Evolutionary conservation across 2,797 vertebrate genomes (phyloP).

Genomic region (Serranus cabrilla): DNA sequence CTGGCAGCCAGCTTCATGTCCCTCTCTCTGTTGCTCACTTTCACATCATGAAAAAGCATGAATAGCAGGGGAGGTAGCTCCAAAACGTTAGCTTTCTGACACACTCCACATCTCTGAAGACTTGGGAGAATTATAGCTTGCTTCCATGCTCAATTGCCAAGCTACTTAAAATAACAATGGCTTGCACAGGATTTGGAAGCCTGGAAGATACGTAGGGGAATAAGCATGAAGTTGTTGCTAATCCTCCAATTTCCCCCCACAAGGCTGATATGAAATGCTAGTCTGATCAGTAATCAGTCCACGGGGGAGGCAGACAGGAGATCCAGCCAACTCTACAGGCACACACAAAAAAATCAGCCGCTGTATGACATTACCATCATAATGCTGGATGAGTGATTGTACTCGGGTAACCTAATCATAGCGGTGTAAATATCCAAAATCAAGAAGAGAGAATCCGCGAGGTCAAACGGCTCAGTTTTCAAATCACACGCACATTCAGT

Average conservation of each 20-base stretch:
- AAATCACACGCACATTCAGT: constrained; percentile 38
- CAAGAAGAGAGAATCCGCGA: constrained; percentile 20
- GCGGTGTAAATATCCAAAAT: constrained; percentile 56
- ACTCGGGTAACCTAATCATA: constrained; percentile 50
- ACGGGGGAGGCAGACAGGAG: constrained; percentile 75
- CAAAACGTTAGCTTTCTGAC: constrained; percentile 59
- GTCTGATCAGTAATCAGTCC: constrained; percentile 80
- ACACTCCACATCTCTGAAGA: constrained; percentile 66
- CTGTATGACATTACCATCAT: constrained; percentile 61
- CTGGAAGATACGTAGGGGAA: constrained; percentile 76
- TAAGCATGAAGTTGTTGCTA: constrained; percentile 82
- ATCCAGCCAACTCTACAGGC: constrained; percentile 68
- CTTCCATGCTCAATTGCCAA: constrained; percentile 74
- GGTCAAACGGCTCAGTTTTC: constrained; percentile 35
- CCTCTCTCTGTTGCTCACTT: constrained; percentile 59
- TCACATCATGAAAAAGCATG: constrained; percentile 69
- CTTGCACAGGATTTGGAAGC: constrained; percentile 80
- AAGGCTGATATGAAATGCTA: constrained; percentile 81
- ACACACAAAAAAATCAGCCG: constrained; percentile 53
- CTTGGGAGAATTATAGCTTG: constrained; percentile 70
- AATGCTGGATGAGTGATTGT: constrained; percentile 60
- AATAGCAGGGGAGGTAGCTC: constrained; percentile 64
- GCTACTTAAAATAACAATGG: constrained; percentile 85
- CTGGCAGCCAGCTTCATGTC: constrained; percentile 67
- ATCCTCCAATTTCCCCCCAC: constrained; percentile 84